phyloP scores from a whole-genome alignment of 2,113 vertebrate genomes.

The Dermatemys mawii region DNA sequence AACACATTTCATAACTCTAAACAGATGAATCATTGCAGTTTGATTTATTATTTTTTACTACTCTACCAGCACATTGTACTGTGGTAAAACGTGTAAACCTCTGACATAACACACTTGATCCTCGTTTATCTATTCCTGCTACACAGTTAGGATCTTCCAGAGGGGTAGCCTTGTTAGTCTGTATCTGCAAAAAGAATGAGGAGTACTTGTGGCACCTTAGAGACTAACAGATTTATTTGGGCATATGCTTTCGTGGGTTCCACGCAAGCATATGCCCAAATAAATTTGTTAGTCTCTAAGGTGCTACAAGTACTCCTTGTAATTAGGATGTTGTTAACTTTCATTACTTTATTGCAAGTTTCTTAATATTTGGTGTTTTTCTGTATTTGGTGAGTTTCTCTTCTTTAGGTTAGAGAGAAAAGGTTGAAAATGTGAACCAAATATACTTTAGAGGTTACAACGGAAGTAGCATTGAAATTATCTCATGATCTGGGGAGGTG shows the following conservation, averaged over 20 bases:
- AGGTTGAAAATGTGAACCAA: neutral
- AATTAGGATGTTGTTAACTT: constrained; percentile 15
- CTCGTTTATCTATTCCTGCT: neutral
- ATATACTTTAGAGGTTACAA: neutral
- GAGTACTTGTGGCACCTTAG: no score
- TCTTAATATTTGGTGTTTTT: neutral
- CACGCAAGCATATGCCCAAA: no score
- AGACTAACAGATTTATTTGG: no score
- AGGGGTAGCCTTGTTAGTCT: no score
- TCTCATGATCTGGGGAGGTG: neutral
- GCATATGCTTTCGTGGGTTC: no score
- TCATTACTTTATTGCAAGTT: neutral
- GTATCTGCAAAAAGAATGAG: no score
- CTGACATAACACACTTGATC: neutral
- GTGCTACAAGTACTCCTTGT: no score
- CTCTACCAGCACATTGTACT: neutral
- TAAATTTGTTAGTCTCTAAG: no score
- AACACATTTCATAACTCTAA: neutral
- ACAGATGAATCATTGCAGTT: constrained; percentile 32
- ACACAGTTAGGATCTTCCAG: neutral
- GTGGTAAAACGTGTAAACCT: neutral
- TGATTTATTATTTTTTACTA: neutral
- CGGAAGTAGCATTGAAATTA: neutral
- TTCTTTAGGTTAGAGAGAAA: neutral
- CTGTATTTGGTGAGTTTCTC: neutral